A percentile compares a stretch with the other conserved stretches of the same genome.
Conservation (phyloP, 2,797 vertebrate genomes). For the Clamator glandarius region DNA sequence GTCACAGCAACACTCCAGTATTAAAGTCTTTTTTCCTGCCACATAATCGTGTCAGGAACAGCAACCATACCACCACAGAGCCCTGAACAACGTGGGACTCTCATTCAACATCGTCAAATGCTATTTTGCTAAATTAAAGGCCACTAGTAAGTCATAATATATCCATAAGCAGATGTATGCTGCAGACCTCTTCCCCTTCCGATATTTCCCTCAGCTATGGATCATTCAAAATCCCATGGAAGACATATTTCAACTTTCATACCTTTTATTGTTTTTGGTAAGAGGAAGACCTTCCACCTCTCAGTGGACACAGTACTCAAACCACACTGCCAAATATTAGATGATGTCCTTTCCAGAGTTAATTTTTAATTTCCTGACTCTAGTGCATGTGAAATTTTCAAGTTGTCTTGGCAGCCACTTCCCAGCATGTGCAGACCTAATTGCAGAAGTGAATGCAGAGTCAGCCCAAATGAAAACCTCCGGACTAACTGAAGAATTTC, state of each 20-base stretch:
- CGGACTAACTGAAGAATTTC: constrained; percentile 43
- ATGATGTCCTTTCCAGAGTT: constrained; percentile 75
- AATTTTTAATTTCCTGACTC: constrained; percentile 80
- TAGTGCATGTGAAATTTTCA: constrained; percentile 61
- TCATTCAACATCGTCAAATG: not conserved
- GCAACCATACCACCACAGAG: not conserved
- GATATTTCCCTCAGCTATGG: not conserved
- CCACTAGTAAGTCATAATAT: not conserved
- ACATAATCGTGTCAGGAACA: accelerated
- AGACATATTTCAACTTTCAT: not conserved
- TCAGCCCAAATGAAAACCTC: constrained; percentile 68
- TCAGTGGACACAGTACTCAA: constrained; percentile 58
- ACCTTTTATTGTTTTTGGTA: not conserved
- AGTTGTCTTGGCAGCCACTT: constrained; percentile 58
- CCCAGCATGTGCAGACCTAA: constrained; percentile 50
- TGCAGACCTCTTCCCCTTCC: not conserved
- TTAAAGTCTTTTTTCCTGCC: accelerated
- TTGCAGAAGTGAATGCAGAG: constrained; percentile 59
- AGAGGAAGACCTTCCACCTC: constrained; percentile 34
- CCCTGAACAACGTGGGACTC: not conserved
- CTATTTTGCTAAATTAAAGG: not conserved
- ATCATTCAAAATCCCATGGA: not conserved
- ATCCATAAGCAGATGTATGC: not conserved
- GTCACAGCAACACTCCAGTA: not conserved
- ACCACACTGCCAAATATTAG: constrained; percentile 57